A percentile compares a stretch with the other conserved stretches of the same genome.
Evolutionary conservation across 2,113 vertebrate genomes (phyloP).

Genomic region (Rhipidura dahli): DNA sequence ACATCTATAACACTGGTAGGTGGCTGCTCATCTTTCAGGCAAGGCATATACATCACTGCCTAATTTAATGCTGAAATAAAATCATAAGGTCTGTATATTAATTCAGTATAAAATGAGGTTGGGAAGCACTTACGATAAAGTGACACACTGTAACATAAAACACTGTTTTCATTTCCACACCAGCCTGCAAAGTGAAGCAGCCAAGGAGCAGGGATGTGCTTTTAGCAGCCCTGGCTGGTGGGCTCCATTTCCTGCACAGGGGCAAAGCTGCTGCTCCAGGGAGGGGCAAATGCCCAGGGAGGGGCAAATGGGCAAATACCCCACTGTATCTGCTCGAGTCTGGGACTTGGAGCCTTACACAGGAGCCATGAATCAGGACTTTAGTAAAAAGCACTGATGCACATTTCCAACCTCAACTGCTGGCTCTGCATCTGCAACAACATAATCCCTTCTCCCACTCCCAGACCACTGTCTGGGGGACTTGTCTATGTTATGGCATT

Average conservation of each 20-base stretch:
- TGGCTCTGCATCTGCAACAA: not conserved
- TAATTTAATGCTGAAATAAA: not conserved
- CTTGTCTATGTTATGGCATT: not conserved
- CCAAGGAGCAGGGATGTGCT: not conserved
- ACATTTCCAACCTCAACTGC: not conserved
- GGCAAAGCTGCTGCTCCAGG: not conserved
- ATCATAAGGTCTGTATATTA: not conserved
- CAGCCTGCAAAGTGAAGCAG: rapidly evolving
- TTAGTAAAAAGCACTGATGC: not conserved
- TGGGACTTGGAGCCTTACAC: rapidly evolving
- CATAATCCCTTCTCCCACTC: not conserved
- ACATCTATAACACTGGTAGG: not conserved
- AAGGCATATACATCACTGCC: not conserved
- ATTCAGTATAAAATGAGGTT: not conserved
- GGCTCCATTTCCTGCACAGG: not conserved
- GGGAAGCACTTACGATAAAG: not conserved
- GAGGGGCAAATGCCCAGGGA: not conserved
- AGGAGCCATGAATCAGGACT: not conserved
- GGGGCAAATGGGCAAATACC: not conserved
- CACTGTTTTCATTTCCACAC: not conserved
- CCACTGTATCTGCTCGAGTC: rapidly evolving
- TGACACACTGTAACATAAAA: not conserved
- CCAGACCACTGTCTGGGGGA: not conserved
- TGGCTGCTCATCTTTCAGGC: not conserved
- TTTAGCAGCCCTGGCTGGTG: not conserved